A percentile compares a stretch with the other conserved stretches of the same genome.
Conservation (phyloP, 2,113 vertebrate species). For the Cinclus cinclus region DNA sequence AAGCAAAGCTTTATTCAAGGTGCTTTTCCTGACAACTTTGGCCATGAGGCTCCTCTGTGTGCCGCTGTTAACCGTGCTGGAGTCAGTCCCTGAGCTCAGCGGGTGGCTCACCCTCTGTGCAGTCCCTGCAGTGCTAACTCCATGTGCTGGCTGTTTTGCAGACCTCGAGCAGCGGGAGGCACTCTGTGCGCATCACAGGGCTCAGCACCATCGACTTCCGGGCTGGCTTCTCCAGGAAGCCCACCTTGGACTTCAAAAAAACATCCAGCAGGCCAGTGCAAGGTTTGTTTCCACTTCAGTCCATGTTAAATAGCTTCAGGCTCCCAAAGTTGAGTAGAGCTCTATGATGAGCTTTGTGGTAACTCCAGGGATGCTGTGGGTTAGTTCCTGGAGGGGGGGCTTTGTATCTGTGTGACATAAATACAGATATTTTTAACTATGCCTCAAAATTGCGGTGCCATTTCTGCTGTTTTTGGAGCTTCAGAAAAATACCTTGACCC, state of each 20-base stretch:
- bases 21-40: rapidly evolving
- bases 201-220: slow-evolving; percentile 97
- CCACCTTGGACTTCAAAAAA: slow-evolving; percentile 89
- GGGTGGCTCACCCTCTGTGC: not conserved
- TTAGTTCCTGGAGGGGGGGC: not conserved
- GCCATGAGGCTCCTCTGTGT: not conserved
- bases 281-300: slow-evolving; percentile 51
- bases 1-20: not conserved
- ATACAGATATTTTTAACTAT: not conserved
- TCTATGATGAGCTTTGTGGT: not conserved
- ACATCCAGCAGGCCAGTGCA: slow-evolving; percentile 91
- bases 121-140: not conserved
- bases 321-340: not conserved
- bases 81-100: not conserved
- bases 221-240: slow-evolving; percentile 89
- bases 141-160: slow-evolving; percentile 44
- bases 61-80: not conserved
- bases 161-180: slow-evolving; percentile 90
- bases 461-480: not conserved
- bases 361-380: not conserved
- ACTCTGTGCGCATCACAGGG: slow-evolving; percentile 93
- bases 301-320: not conserved
- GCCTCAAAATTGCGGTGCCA: not conserved
- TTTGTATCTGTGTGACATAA: not conserved
- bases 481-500: not conserved